Conservation (phyloP, 2,888 invertebrate genomes). For the Adela reaumurella region DNA sequence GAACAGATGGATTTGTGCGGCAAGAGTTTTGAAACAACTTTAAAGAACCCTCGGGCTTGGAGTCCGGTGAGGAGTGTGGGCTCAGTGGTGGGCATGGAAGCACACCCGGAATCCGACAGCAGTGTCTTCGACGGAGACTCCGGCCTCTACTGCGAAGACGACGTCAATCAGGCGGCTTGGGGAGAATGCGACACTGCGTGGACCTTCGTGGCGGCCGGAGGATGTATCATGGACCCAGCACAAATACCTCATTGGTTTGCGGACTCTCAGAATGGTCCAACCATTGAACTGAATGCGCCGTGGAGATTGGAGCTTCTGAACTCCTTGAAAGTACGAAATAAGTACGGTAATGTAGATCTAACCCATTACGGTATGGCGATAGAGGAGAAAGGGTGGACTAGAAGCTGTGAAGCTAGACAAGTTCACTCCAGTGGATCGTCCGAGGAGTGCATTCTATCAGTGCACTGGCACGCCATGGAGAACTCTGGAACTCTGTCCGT, state of each 20-base stretch:
- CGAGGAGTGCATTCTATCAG: slow-evolving; percentile 74
- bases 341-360: slow-evolving; percentile 43
- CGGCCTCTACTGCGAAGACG: slow-evolving; percentile 77
- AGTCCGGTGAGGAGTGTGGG: slow-evolving; percentile 86
- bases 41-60: slow-evolving; percentile 82
- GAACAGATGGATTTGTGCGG: slow-evolving; percentile 56
- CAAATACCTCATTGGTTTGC: slow-evolving; percentile 77
- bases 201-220: slow-evolving; percentile 78
- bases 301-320: slow-evolving; percentile 75
- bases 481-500: slow-evolving; percentile 73
- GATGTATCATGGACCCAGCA: slow-evolving; percentile 69
- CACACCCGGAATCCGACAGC: slow-evolving; percentile 81
- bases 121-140: slow-evolving; percentile 79
- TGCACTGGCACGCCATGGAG: slow-evolving; percentile 76
- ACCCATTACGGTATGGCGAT: slow-evolving; percentile 71
- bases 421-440: slow-evolving; percentile 51
- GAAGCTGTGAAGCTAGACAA: slow-evolving; percentile 75
- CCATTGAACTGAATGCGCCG: slow-evolving; percentile 64
- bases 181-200: slow-evolving; percentile 77
- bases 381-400: slow-evolving; percentile 83
- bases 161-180: slow-evolving; percentile 71
- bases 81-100: slow-evolving; percentile 79
- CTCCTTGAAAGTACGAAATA: slow-evolving; percentile 59
- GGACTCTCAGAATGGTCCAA: slow-evolving; percentile 56
- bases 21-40: slow-evolving; percentile 67